A percentile compares a stretch with the other conserved stretches of the same genome.
Conservation (phyloP, 2,797 vertebrate species). For the Craterocephalus amniculus region DNA sequence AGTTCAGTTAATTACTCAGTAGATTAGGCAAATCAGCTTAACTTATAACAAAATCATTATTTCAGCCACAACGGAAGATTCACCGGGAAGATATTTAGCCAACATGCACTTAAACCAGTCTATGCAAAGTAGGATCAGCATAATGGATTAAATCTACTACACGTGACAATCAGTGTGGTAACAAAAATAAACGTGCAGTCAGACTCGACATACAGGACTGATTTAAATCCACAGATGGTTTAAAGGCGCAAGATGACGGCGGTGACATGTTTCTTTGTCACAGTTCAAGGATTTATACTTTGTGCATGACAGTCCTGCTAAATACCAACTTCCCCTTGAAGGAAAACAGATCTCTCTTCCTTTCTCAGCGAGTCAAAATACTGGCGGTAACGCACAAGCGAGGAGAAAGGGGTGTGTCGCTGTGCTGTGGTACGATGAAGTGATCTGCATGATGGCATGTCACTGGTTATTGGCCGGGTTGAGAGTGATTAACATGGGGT, state of each 20-base stretch:
- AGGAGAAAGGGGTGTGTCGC: slow-evolving; percentile 45
- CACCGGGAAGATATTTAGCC: slow-evolving; percentile 69
- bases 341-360: slow-evolving; percentile 45
- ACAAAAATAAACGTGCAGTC: slow-evolving; percentile 64
- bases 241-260: neutral
- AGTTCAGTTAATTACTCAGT: slow-evolving; percentile 79
- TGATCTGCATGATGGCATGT: slow-evolving; percentile 77
- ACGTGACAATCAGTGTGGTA: slow-evolving; percentile 42
- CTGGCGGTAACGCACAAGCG: slow-evolving; percentile 36
- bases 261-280: slow-evolving; percentile 45
- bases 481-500: slow-evolving; percentile 83
- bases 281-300: slow-evolving; percentile 35
- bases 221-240: slow-evolving; percentile 59
- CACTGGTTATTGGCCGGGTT: slow-evolving; percentile 78
- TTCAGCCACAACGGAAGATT: slow-evolving; percentile 69
- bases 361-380: slow-evolving; percentile 64
- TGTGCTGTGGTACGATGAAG: slow-evolving; percentile 65
- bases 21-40: slow-evolving; percentile 81
- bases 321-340: slow-evolving; percentile 39
- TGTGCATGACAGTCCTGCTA: slow-evolving; percentile 36
- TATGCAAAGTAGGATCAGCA: slow-evolving; percentile 66
- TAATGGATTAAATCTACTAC: slow-evolving; percentile 68
- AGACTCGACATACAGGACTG: slow-evolving; percentile 40
- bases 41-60: slow-evolving; percentile 78
- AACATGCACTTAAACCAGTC: slow-evolving; percentile 70